Percentiles rank a stretch among this genome's conserved stretches.
Conservation (phyloP, 2,888 invertebrate species). For the Morinoia aosen region DNA sequence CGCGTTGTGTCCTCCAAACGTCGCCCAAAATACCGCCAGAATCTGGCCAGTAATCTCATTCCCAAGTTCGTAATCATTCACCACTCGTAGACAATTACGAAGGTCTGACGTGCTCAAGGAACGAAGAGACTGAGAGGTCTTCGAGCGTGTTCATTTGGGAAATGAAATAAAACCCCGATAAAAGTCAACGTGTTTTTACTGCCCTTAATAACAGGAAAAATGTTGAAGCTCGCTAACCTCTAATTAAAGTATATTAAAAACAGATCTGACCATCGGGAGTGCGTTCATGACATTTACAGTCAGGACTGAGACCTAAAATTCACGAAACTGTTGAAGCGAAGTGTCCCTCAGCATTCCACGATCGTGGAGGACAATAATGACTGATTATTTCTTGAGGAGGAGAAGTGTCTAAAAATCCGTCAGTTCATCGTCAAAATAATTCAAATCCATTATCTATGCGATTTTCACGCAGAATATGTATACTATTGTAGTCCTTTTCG, state of each 20-base stretch:
- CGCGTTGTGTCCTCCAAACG: not conserved
- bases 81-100: not conserved
- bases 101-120: not conserved
- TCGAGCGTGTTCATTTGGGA: not conserved
- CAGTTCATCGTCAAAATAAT: not conserved
- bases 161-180: not conserved
- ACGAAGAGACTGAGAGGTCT: not conserved
- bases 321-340: not conserved
- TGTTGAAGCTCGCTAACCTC: not conserved
- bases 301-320: not conserved
- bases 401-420: not conserved
- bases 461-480: too few species aligned
- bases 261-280: not conserved
- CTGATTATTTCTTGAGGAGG: not conserved
- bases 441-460: too few species aligned
- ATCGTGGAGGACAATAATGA: not conserved
- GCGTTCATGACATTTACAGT: not conserved
- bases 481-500: too few species aligned
- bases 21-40: not conserved
- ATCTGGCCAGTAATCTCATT: not conserved
- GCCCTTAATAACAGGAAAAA: not conserved
- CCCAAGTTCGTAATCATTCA: not conserved
- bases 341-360: not conserved
- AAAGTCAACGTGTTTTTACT: slow-evolving; percentile 12
- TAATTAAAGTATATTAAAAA: not conserved